Percentiles rank a stretch among this genome's conserved stretches.
These are phyloP conservation scores for Pangasius larnaudii DNA, from an alignment of 2,797 vertebrate species.

Conservation along the genomic window DNA sequence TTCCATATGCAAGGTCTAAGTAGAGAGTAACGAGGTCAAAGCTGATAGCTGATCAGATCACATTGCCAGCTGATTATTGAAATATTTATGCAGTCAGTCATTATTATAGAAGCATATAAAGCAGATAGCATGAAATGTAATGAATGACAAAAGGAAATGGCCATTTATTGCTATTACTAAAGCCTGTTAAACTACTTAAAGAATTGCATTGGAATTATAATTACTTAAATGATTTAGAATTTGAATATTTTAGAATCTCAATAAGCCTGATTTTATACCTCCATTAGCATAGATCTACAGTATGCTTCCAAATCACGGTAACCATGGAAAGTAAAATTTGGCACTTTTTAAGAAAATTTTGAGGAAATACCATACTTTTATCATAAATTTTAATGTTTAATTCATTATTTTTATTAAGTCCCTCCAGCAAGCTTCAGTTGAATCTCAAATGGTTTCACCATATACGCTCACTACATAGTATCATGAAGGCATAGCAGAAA, in stretches of 20 bases:
- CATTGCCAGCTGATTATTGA: neutral
- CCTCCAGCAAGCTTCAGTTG: neutral
- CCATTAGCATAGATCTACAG: neutral
- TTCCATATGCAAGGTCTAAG: neutral
- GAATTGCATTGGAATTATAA: neutral
- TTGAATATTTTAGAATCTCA: neutral
- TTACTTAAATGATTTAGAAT: neutral
- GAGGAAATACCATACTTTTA: neutral
- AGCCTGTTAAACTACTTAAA: neutral
- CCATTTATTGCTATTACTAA: neutral
- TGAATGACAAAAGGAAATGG: neutral
- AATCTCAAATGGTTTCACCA: neutral
- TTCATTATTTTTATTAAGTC: neutral
- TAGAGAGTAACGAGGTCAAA: neutral
- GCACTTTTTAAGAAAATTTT: neutral
- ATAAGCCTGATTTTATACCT: neutral
- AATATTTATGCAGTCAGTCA: neutral
- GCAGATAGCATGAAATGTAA: neutral
- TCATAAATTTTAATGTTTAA: neutral
- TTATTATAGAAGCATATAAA: neutral
- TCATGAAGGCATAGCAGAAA: neutral
- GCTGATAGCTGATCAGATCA: neutral
- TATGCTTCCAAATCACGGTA: neutral
- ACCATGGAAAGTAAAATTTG: neutral
- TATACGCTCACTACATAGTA: neutral